Percentiles rank a stretch among this genome's conserved stretches.
Evolutionary conservation across 2,888 invertebrate species (phyloP).

Genomic region (Beris chalybata): DNA sequence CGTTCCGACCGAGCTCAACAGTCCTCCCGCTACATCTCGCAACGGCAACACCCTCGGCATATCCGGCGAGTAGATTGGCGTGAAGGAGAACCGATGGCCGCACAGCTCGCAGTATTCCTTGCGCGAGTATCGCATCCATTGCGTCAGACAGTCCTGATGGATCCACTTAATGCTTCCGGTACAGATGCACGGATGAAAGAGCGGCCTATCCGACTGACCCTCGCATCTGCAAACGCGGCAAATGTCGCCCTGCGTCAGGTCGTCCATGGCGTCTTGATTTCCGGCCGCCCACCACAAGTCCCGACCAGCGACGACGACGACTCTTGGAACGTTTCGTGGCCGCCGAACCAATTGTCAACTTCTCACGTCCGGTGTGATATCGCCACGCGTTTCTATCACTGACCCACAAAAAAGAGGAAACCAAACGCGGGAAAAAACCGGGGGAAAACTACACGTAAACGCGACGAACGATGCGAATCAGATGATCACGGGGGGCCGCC

Average conservation of each 20-base stretch:
- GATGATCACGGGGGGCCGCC: neutral
- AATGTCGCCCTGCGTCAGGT: constrained; percentile 72
- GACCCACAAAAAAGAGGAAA: too few relatives aligned
- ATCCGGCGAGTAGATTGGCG: constrained; percentile 99
- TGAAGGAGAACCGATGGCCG: constrained; percentile 96
- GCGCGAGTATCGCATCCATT: constrained; percentile 98
- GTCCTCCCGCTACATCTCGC: constrained; percentile 87
- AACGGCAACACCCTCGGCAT: constrained; percentile 98
- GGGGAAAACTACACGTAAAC: too few relatives aligned
- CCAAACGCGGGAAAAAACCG: too few relatives aligned
- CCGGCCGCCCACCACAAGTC: neutral
- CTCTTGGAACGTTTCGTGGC: neutral
- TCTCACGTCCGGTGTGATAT: neutral
- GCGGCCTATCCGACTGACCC: constrained; percentile 84
- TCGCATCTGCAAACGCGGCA: constrained; percentile 98
- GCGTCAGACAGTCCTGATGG: constrained; percentile 96
- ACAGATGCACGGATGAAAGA: constrained; percentile 98
- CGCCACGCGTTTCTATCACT: too few relatives aligned
- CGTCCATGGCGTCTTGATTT: constrained; percentile 48
- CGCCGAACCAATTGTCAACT: neutral
- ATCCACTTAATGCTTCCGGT: constrained; percentile 99
- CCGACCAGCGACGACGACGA: neutral
- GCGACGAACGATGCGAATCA: too few relatives aligned
- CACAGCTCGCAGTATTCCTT: constrained; percentile 99
- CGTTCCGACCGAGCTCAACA: constrained; percentile 84